Evolutionary conservation across 2,797 vertebrate genomes (phyloP), one percentile per base, ranked within the genome.

Genomic region (Phaenicophaeus curvirostris): DNA sequence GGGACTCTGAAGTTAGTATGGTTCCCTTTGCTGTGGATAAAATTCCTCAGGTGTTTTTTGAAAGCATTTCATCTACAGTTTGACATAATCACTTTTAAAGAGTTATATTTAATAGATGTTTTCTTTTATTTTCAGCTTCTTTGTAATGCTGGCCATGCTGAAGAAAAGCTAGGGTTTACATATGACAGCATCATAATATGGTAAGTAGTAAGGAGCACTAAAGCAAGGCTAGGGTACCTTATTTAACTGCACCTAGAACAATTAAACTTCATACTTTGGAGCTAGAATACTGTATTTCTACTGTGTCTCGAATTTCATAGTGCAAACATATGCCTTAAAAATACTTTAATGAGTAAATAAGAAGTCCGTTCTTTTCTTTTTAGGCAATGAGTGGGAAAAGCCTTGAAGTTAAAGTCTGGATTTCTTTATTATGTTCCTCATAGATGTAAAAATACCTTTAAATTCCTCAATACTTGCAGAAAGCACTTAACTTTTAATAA

Each of bases 151-250:
- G 98, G 98, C 91, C 98, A 99, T 96, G 98, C 97, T 84, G 99
- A 99, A 98, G 99, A 99, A 97, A 99, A 98, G 95, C 97, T 99
- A 97, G 99, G 99, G 87, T 99, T 99, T 98, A 99, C 99, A 16
- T 99, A 99, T 94, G 99, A 99, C 97, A 98, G 99, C 98, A 99
- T 99, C 96, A 99, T 99, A 94, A 98, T 99, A 97, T 99, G 99
- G 99, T 99, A 98, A 99, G 99, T 98, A 46, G 23, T 39, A 71
- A n/a, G 89, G 31, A 39, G 39, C 65, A 42, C 51, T 72, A 31
- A 19, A 74, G 31, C 53, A 79, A 6, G 81, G 15, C 8, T 67
- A 44, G 19, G 7, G 42, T n/a, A 30, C 21, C 75, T 88, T 74
- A 46, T 46, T 44, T 44, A 44, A 44, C 44, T 46, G 18, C 44